Evolutionary conservation across 2,888 invertebrate species (phyloP).

Genomic region (Acanthosepion pharaonis): DNA sequence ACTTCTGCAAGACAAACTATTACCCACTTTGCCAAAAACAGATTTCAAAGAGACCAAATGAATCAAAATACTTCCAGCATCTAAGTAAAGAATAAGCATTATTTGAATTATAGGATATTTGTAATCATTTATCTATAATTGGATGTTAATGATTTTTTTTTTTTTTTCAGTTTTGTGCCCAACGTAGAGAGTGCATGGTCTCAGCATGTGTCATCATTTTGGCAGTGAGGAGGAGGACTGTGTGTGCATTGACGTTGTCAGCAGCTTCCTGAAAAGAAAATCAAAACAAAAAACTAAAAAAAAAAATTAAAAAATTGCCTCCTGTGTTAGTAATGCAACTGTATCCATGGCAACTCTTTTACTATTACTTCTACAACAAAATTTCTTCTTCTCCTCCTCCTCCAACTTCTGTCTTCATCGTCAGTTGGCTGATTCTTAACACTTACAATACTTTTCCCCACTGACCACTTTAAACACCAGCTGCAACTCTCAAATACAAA

Average conservation of each 20-base stretch:
- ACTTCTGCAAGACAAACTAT: no score
- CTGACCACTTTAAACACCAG: neutral
- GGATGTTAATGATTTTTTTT: neutral
- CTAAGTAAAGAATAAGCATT: no score
- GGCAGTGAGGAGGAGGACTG: conserved; percentile 49
- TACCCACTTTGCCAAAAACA: no score
- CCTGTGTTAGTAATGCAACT: conserved; percentile 33
- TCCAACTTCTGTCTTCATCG: neutral
- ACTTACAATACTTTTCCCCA: neutral
- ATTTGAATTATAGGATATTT: no score
- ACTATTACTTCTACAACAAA: neutral
- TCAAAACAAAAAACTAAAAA: neutral
- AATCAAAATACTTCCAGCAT: no score
- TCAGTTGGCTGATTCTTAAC: neutral
- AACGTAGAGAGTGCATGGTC: conserved; percentile 50
- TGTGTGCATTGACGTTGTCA: conserved; percentile 43
- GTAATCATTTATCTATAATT: no score
- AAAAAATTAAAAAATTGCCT: neutral
- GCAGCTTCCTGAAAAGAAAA: neutral
- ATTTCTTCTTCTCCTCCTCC: neutral
- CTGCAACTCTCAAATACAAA: neutral
- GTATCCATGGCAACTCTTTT: conserved; percentile 33
- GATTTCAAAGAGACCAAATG: no score
- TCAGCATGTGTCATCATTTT: conserved; percentile 49
- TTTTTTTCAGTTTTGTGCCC: conserved; percentile 52